Evolutionary conservation across 1,140 invertebrate species (phyloP), one percentile per base, ranked within the genome.

Genomic region (silkworm (Bombyx mori)): DNA sequence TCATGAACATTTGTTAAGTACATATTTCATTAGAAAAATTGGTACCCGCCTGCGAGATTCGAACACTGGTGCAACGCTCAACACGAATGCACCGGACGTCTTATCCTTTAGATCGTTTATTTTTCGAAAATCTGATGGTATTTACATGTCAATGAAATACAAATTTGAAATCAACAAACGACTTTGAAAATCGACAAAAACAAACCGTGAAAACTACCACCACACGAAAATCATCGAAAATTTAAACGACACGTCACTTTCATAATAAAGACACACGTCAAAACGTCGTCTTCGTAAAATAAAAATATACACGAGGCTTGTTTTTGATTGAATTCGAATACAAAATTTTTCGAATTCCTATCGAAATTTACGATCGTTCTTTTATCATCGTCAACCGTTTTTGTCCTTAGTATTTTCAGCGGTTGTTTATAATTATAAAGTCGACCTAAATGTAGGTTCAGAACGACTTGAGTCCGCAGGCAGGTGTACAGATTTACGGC

Each of bases 261-360:
- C 7, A 49, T n/a, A 49, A 18, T 7, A 49, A 57, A 54, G 54
- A 35, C 26, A 57, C 43, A 42, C 48, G 42, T 42, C 18, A 26
- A 43, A 43, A 35, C 26, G 4, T 44, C 35, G 43, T 47, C 47
- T 57, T 54, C 56, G 52, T 55, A 55, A 62, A 62, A 58, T 54
- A 62, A 44, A n/a, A 26, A 35, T 35, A 35, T 35, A 35, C 26
- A 35, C 26, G 26, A 35, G 26, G 4, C 26, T 35, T 35, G 26
- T 35, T 35, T 35, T 35, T 1, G 26, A 35, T 35, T 5, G 26
- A 46, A 55, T 55, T 35, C 26, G 26, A 46, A 55, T 55, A 26
- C 53, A 58, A 55, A 56, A 62, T 62, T 56, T 55, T 62, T 62
- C 44, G 44, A 52, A 61, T 61, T 57, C 60, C 51, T 57, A 18